Evolutionary conservation across 2,113 vertebrate genomes (phyloP).

Genomic region (Cyrtonyx montezumae): DNA sequence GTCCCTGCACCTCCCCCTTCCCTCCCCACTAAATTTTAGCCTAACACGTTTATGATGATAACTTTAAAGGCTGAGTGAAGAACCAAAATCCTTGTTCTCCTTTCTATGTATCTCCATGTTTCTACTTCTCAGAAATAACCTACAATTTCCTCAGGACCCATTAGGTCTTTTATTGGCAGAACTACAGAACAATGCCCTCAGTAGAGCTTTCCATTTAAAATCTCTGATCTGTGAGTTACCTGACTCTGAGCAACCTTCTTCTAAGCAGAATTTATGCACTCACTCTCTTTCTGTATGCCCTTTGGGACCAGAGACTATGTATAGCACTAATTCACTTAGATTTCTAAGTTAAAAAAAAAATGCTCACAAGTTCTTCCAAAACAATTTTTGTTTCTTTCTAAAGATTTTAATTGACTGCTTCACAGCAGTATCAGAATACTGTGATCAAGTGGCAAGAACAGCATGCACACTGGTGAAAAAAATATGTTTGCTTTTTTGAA

Average conservation of each 20-base stretch:
- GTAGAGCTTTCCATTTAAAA: conserved; percentile 12
- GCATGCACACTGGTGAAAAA: background rate
- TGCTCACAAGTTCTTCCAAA: background rate
- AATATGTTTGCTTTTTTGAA: background rate
- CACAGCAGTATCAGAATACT: background rate
- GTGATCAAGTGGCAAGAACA: background rate
- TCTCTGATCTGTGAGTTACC: conserved; percentile 12
- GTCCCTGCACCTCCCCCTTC: too few species aligned
- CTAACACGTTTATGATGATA: background rate
- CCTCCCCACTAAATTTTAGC: background rate
- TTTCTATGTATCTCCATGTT: background rate
- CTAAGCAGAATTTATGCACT: conserved; percentile 16
- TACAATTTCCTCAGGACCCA: background rate
- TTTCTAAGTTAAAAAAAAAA: background rate
- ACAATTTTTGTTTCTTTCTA: background rate
- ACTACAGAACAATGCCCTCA: background rate
- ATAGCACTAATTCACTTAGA: background rate
- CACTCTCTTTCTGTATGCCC: background rate
- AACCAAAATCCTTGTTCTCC: background rate
- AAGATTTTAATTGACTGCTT: conserved; percentile 1
- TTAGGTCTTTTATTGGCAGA: conserved; percentile 1
- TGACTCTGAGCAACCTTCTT: conserved; percentile 12
- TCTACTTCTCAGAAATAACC: background rate
- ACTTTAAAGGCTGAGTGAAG: background rate
- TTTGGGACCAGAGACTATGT: background rate